Conservation (phyloP, 1,140 invertebrate genomes). For the Littorina saxatilis region DNA sequence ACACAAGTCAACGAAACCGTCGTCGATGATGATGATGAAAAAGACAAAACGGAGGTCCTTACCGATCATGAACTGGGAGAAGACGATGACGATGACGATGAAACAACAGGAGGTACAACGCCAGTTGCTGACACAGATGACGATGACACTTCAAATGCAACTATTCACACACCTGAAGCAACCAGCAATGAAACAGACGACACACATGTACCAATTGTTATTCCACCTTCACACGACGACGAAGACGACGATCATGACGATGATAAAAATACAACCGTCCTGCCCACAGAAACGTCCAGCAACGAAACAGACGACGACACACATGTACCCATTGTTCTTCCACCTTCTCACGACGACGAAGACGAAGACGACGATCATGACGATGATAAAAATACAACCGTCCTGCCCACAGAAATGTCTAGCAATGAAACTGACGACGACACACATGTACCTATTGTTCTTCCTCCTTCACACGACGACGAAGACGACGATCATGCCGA, state of each 20-base stretch:
- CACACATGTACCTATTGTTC: background rate
- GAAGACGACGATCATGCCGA: background rate
- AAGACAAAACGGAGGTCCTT: too few relatives aligned
- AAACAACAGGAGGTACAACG: too few relatives aligned
- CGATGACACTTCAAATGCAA: background rate
- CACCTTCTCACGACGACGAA: background rate
- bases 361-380: background rate
- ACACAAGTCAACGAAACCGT: background rate
- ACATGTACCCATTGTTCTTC: background rate
- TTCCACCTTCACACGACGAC: background rate
- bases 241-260: background rate
- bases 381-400: background rate
- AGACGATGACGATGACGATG: background rate
- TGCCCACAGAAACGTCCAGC: background rate
- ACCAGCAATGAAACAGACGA: background rate
- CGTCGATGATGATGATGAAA: too few relatives aligned
- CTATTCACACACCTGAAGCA: too few relatives aligned
- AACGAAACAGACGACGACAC: background rate
- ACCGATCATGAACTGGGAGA: background rate
- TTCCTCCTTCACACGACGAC: background rate
- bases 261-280: background rate
- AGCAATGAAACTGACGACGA: background rate
- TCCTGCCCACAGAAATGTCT: background rate
- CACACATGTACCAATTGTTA: background rate
- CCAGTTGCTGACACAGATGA: background rate